phyloP scores from a whole-genome alignment of 2,113 vertebrate species.

The Excalfactoria chinensis region DNA sequence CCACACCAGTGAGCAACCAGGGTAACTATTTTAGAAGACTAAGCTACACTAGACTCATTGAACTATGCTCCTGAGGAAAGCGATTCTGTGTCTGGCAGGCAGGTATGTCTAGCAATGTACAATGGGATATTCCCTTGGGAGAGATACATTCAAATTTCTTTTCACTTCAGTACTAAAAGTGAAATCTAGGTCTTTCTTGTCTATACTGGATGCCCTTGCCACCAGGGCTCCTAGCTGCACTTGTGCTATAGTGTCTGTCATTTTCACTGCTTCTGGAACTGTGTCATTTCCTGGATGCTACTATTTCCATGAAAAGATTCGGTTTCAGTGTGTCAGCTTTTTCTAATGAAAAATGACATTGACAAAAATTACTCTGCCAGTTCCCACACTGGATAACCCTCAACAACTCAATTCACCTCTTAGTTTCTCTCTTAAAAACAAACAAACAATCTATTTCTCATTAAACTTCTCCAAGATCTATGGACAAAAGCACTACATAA shows the following conservation, averaged over 20 bases:
- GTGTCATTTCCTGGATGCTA: not conserved
- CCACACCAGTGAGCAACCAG: accelerated
- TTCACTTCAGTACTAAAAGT: not conserved
- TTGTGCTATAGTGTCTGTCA: not conserved
- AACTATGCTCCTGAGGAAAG: not conserved
- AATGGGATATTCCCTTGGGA: not conserved
- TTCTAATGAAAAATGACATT: slow-evolving; percentile 11
- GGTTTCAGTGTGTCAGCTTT: slow-evolving; percentile 26
- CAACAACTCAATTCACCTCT: not conserved
- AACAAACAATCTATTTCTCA: not conserved
- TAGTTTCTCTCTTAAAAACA: not conserved
- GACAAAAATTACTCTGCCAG: not conserved
- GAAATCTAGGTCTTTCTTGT: not conserved
- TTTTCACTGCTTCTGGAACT: not conserved
- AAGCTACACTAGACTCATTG: not conserved
- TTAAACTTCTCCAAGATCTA: not conserved
- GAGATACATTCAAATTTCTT: not conserved
- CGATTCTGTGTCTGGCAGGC: accelerated
- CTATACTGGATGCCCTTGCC: not conserved
- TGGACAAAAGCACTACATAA: not conserved
- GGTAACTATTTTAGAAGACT: not conserved
- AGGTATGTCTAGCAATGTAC: not conserved
- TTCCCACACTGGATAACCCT: slow-evolving; percentile 4
- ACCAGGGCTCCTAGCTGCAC: not conserved
- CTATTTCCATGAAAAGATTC: slow-evolving; percentile 4